Base-by-base conservation (phyloP, 2,113 vertebrate genomes). In the Malurus alboscapulatus region DNA sequence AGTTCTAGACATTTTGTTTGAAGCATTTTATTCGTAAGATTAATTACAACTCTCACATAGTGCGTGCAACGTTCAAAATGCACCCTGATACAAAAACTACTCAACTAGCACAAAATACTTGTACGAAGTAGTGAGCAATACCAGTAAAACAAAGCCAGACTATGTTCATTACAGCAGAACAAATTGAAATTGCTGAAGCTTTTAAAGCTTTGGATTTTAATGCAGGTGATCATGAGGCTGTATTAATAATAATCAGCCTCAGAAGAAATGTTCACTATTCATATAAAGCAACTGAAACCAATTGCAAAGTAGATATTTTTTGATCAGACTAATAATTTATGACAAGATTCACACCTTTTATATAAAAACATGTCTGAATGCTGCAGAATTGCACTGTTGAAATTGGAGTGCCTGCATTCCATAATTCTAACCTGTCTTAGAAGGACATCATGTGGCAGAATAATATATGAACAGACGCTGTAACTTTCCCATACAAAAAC, bases 401-500 rank as follows among this genome's bases (percentile, higher is more conserved):
- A 47, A 42, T 7, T 22, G 44, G 61, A 85, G 6, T 19, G 40
- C 5, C 10, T 20, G 51, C 29, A 58, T 51, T 77, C 10, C 5
- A 14, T 36, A 54, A 44, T 21, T 87, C 62, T 93, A 90, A 76
- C 74, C 76, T 87, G 87, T 85, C 8, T 96, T 96, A 96, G 91
- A 78, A 92, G 83, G 96, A 95, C 96, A 97, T 88, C 97, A 54
- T 81, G 97, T 96, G 97, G 97, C 81, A 95, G 90, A 88, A 94
- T 30, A 53, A 76, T 26, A 59, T 14, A 96, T 32, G 36, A 87
- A 50, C n/a, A 69, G 55, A 74, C 8, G 29, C 30, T 61, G n/a
- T 32, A 75, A 57, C 22, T 47, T 44, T 13, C 19, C 32, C 47
- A 7, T n/a, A 51, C 9, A 34, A 44, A 78, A 76, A 3, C 6